Conservation (phyloP, 2,888 invertebrate species). For the Trachelus iudaicus region DNA sequence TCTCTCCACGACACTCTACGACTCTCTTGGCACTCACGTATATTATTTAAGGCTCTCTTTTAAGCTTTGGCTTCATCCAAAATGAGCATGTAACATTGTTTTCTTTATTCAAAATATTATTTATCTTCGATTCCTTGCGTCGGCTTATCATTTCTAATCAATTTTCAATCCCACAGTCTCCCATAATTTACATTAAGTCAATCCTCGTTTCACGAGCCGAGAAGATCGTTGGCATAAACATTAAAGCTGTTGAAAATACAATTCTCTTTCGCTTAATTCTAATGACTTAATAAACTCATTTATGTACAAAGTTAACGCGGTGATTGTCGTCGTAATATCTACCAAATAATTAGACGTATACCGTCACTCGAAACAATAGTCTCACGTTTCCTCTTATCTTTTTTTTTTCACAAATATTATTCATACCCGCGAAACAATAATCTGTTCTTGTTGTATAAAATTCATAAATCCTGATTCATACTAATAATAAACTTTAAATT, state of each 20-base stretch:
- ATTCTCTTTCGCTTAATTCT: background rate
- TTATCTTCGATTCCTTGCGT: background rate
- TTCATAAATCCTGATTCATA: background rate
- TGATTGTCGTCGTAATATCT: background rate
- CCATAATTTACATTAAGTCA: background rate
- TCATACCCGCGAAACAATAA: background rate
- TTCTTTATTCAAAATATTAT: background rate
- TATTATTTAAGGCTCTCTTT: background rate
- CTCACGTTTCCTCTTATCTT: too few species aligned
- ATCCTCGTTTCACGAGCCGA: background rate
- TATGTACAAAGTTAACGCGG: background rate
- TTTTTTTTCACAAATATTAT: too few species aligned
- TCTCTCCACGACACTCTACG: background rate
- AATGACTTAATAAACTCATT: background rate
- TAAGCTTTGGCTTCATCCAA: background rate
- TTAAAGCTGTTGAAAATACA: background rate
- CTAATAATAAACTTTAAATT: background rate
- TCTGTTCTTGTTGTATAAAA: background rate
- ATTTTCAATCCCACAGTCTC: background rate
- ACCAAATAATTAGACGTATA: background rate
- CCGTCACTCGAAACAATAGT: too few species aligned
- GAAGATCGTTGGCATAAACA: background rate
- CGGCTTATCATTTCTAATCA: background rate
- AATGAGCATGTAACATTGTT: background rate
- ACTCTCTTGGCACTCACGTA: background rate